phyloP scores from a whole-genome alignment of 2,113 vertebrate genomes.

The Dipodomys ordii region DNA sequence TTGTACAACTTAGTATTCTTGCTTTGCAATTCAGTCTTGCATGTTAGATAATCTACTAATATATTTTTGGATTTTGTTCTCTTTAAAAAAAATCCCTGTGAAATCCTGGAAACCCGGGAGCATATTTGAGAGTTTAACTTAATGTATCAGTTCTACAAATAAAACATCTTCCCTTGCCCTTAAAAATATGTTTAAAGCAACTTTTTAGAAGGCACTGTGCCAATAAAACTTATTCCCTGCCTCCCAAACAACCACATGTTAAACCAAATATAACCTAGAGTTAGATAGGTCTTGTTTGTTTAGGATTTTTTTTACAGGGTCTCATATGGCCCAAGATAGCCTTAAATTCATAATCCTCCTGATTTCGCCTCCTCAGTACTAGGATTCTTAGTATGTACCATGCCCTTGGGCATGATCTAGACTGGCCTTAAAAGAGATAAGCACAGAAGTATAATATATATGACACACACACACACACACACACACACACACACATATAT shows the following conservation, averaged over 20 bases:
- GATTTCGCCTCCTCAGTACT: no score
- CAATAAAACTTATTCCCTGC: background rate
- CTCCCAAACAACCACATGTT: background rate
- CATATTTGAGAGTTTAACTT: conserved; percentile 32
- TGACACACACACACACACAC: no score
- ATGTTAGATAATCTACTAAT: conserved; percentile 7
- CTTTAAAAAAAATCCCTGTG: conserved; percentile 55
- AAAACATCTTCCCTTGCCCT: conserved; percentile 65
- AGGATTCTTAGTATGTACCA: no score
- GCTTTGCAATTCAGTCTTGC: background rate
- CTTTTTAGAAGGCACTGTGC: background rate
- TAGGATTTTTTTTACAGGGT: no score
- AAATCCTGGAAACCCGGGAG: conserved; percentile 65
- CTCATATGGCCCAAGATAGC: no score
- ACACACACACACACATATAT: no score
- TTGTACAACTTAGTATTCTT: background rate
- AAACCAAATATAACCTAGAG: background rate
- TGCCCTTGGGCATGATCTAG: no score
- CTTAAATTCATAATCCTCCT: no score
- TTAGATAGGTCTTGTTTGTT: background rate
- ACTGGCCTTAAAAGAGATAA: background rate
- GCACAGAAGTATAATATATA: background rate
- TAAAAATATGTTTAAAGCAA: background rate
- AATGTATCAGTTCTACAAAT: conserved; percentile 68
- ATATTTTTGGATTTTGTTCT: conserved; percentile 68